These are phyloP conservation scores for Pterobdella sp. DNA, from an alignment of 2,888 invertebrate species.

Conservation along the genomic window DNA sequence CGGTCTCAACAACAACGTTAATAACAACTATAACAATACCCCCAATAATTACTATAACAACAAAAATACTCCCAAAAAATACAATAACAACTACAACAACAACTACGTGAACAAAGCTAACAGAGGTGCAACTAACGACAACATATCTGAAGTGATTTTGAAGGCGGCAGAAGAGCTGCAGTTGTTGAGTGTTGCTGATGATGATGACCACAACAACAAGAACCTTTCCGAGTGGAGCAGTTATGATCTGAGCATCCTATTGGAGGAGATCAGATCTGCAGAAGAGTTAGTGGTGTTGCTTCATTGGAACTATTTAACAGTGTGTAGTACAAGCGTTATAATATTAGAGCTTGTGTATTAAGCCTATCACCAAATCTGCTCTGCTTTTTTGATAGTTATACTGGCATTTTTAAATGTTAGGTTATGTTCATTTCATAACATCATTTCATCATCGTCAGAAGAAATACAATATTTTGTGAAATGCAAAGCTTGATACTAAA, in stretches of 20 bases:
- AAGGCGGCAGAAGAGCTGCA: constrained; percentile 90
- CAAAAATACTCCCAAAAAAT: too few relatives aligned
- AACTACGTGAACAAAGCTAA: neutral
- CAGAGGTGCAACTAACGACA: constrained; percentile 52
- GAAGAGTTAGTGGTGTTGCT: neutral
- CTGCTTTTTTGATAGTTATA: too few relatives aligned
- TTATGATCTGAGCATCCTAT: constrained; percentile 12
- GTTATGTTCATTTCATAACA: too few relatives aligned
- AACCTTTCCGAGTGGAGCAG: neutral
- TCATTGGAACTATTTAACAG: neutral
- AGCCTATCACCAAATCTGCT: too few relatives aligned
- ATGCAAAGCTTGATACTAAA: too few relatives aligned
- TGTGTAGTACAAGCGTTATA: too few relatives aligned
- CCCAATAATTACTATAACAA: neutral
- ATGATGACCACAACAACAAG: neutral
- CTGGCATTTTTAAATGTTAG: too few relatives aligned
- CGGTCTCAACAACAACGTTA: constrained; percentile 1
- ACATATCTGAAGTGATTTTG: constrained; percentile 68
- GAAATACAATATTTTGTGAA: too few relatives aligned
- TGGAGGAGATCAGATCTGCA: constrained; percentile 4
- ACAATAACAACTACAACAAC: neutral
- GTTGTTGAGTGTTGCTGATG: constrained; percentile 60
- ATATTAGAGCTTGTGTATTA: too few relatives aligned
- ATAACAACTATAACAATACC: constrained; percentile 7
- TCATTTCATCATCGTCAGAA: too few relatives aligned